Base-by-base conservation (phyloP, 2,113 vertebrate species). In the Gopherus evgoodei region DNA sequence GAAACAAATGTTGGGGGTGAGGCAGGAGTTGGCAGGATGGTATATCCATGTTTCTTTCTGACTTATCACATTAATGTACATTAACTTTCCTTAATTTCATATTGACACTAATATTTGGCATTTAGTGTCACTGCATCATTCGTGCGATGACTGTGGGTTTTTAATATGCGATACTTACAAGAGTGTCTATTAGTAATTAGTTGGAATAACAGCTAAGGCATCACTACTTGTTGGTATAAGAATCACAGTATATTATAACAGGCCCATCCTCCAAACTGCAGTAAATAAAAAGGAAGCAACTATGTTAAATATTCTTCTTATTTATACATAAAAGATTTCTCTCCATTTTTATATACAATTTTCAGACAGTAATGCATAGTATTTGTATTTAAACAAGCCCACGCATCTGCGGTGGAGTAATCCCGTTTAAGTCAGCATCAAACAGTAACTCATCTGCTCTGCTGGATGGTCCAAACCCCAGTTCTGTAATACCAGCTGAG, bases 1-100 rank as follows among this genome's bases (percentile, higher is more conserved):
- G 86, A 31, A 84, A 72, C n/a, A 89, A n/a, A 31, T 80, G 94
- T 75, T 93, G 91, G 89, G 90, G 90, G 90, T 91, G 93, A 86
- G 94, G 50, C 62, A 65, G 62, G 27, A 65, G 29, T 31, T 14
- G 24, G 62, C 59, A 65, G 13, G 29, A 1, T 35, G 6, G 59
- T 5, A 65, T 29, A 12, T 8, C 93, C 42, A 53, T 35, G 19
- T 16, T 90, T 92, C 82, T 52, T 86, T 91, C 42, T 84, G 49
- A 35, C 14, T 25, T 2, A 0, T 25, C 81, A 44, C 5, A 86
- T 4, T 79, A 86, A 87, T 19, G 31, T 14, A 65, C 29, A 31
- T 35, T 31, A 65, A 65, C 27, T 24, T 56, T 24, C 31, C 62
- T 65, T 65, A 65, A 65, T 65, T 35, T 50, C 5, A 62, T 81